A percentile compares a stretch with the other conserved stretches of the same genome.
phyloP scores from a whole-genome alignment of 1,140 invertebrate species.

The Calycopis cecrops region DNA sequence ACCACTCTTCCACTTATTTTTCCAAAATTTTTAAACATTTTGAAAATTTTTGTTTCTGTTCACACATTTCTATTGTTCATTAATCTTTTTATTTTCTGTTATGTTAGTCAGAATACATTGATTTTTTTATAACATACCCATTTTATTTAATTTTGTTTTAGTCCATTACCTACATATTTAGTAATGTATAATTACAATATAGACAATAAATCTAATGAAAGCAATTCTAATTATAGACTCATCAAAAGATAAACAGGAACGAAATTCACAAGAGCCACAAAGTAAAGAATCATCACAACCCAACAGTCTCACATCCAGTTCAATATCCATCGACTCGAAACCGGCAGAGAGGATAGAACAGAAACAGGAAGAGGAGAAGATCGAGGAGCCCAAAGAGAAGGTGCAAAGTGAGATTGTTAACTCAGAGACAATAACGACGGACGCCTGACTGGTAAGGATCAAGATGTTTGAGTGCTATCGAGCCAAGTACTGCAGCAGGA shows the following conservation, averaged over 20 bases:
- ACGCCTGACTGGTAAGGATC: constrained; percentile 58
- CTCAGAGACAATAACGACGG: constrained; percentile 38
- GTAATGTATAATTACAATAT: too few species aligned
- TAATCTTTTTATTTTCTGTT: too few species aligned
- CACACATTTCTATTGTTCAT: too few species aligned
- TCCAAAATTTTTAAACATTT: too few species aligned
- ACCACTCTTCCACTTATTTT: too few species aligned
- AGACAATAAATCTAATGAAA: neutral
- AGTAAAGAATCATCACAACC: constrained; percentile 62
- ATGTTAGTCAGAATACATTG: too few species aligned
- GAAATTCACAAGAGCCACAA: constrained; percentile 56
- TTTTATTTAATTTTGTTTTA: too few species aligned
- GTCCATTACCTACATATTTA: too few species aligned
- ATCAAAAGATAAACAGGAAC: constrained; percentile 55
- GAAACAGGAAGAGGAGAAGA: constrained; percentile 25
- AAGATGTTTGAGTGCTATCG: constrained; percentile 37
- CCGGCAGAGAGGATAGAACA: constrained; percentile 32
- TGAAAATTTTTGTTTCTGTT: too few species aligned
- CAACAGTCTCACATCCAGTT: constrained; percentile 62
- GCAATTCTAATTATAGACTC: constrained; percentile 23
- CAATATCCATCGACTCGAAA: constrained; percentile 60
- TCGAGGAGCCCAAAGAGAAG: constrained; percentile 19
- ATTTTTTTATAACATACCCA: too few species aligned
- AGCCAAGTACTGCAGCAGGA: constrained; percentile 31
- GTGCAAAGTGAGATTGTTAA: constrained; percentile 13